phyloP scores from a whole-genome alignment of 2,888 invertebrate species.

The Drosophila prolongata region DNA sequence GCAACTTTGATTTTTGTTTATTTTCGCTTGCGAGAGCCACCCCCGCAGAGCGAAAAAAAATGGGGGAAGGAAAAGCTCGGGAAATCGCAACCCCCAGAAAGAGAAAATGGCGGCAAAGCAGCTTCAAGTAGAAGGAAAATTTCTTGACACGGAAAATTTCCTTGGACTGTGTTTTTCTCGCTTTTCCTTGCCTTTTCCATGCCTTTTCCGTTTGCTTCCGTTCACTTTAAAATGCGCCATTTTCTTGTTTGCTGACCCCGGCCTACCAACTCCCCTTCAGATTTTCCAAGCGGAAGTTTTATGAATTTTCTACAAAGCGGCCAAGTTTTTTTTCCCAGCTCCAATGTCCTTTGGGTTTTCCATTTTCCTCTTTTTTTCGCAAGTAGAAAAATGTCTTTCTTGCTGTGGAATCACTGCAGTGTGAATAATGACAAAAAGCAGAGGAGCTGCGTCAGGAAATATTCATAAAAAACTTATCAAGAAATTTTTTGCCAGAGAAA shows the following conservation, averaged over 20 bases:
- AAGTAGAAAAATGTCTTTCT: conserved; percentile 22
- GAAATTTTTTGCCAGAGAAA: conserved; percentile 25
- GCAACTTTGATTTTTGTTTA: conserved; percentile 84
- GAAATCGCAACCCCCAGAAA: conserved; percentile 42
- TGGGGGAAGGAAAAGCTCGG: conserved; percentile 32
- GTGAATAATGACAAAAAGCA: conserved; percentile 66
- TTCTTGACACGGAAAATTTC: conserved; percentile 52
- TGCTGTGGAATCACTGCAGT: conserved; percentile 76
- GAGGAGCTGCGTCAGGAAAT: conserved; percentile 62
- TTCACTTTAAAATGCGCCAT: conserved; percentile 78
- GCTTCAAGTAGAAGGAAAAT: conserved; percentile 63
- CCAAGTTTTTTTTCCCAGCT: conserved; percentile 53
- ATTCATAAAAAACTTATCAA: conserved; percentile 64
- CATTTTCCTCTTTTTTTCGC: conserved; percentile 20
- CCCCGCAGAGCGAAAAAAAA: conserved; percentile 10
- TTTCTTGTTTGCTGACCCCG: conserved; percentile 69
- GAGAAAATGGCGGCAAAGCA: conserved; percentile 67
- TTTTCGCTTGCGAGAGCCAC: conserved; percentile 76
- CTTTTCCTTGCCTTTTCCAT: conserved; percentile 29
- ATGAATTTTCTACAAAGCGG: conserved; percentile 78
- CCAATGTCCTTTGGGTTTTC: conserved; percentile 54
- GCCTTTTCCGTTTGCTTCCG: conserved; percentile 45
- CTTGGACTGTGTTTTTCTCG: conserved; percentile 42
- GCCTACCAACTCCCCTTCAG: background rate
- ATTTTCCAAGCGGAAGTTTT: conserved; percentile 73